Conservation (phyloP, 1,140 invertebrate species). For the Arctopsyche grandis region DNA sequence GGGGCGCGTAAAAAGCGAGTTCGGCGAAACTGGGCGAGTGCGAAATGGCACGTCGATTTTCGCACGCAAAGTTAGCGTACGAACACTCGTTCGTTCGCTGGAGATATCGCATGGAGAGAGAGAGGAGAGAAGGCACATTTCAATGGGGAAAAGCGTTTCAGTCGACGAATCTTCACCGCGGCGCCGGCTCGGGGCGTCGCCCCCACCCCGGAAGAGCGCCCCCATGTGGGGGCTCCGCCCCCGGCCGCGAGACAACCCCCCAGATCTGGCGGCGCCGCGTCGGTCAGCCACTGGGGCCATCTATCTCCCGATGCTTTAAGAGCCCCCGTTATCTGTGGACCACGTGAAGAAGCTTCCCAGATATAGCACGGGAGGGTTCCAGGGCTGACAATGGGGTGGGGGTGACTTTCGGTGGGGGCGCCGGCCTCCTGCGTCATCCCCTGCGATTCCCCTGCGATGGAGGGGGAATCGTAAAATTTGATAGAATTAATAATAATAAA, state of each 20-base stretch:
- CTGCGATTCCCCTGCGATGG: not conserved
- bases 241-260: constrained; percentile 11
- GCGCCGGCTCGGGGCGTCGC: constrained; percentile 41
- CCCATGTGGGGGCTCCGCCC: not conserved
- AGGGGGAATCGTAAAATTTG: constrained; percentile 47
- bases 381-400: not conserved
- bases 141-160: constrained; percentile 46
- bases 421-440: too few species aligned
- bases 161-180: constrained; percentile 49
- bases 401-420: too few species aligned
- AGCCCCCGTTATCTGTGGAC: constrained; percentile 43
- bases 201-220: not conserved
- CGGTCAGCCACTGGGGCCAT: constrained; percentile 51
- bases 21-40: not conserved
- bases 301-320: constrained; percentile 52
- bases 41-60: not conserved
- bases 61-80: not conserved
- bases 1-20: not conserved
- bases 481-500: constrained; percentile 52
- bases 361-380: not conserved
- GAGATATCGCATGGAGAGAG: constrained; percentile 6
- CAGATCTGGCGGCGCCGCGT: constrained; percentile 46
- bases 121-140: constrained; percentile 40
- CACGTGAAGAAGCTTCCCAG: constrained; percentile 29
- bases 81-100: not conserved